phyloP scores from a whole-genome alignment of 2,888 invertebrate species.

The Aethes cnicana region DNA sequence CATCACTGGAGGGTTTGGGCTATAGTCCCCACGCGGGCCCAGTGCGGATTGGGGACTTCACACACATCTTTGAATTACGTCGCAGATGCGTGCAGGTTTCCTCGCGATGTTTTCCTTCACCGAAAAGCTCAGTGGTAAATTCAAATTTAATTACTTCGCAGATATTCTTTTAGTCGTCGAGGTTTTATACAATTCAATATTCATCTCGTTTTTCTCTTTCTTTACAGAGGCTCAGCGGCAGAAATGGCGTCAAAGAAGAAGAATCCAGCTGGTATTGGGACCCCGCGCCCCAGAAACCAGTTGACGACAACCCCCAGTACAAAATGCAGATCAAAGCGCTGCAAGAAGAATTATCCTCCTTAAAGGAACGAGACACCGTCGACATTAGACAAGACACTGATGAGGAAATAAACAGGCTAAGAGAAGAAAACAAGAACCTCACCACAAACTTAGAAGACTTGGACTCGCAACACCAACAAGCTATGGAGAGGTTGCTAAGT shows the following conservation, averaged over 20 bases:
- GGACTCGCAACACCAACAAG: constrained; percentile 87
- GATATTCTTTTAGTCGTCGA: no score
- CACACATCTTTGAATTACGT: no score
- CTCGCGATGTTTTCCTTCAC: no score
- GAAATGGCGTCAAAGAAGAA: constrained; percentile 73
- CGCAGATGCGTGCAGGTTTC: no score
- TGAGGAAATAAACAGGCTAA: constrained; percentile 74
- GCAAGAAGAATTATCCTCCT: constrained; percentile 68
- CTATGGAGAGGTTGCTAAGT: constrained; percentile 82
- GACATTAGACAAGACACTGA: constrained; percentile 51
- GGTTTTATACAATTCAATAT: no score
- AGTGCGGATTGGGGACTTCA: no score
- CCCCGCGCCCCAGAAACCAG: constrained; percentile 56
- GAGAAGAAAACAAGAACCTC: constrained; percentile 82
- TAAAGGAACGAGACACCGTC: constrained; percentile 55
- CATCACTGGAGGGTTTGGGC: no score
- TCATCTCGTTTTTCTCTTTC: constrained; percentile 44
- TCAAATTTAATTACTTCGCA: no score
- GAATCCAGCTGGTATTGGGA: constrained; percentile 82
- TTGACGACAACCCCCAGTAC: constrained; percentile 53
- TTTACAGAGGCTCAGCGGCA: constrained; percentile 70
- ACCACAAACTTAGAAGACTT: constrained; percentile 86
- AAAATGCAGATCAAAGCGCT: constrained; percentile 62
- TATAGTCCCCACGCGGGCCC: no score
- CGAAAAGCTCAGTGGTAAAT: no score